phyloP scores from a whole-genome alignment of 1,140 invertebrate genomes.

The Sweltsa coloradensis region DNA sequence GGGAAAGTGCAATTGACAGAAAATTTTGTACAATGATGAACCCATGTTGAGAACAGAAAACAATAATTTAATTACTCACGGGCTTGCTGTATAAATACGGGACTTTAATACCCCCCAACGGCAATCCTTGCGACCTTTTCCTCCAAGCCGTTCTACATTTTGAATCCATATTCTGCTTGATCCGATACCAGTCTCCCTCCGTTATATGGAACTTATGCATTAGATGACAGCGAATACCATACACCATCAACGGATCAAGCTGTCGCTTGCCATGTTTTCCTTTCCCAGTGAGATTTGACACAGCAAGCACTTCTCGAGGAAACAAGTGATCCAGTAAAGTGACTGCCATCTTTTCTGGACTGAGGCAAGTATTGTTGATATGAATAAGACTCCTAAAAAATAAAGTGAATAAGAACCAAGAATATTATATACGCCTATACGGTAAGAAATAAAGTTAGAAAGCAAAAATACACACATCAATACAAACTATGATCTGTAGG shows the following conservation, averaged over 20 bases:
- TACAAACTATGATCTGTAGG: too few species aligned
- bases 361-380: conserved; percentile 38
- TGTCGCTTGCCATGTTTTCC: conserved; percentile 41
- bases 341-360: conserved; percentile 41
- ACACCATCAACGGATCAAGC: conserved; percentile 38
- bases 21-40: background rate
- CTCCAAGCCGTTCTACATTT: conserved; percentile 39
- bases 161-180: conserved; percentile 42
- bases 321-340: conserved; percentile 40
- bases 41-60: background rate
- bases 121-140: conserved; percentile 21
- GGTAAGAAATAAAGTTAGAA: background rate
- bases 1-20: background rate
- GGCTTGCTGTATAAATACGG: background rate
- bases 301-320: conserved; percentile 36
- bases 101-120: conserved; percentile 19
- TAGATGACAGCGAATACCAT: conserved; percentile 39
- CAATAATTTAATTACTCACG: background rate
- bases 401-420: conserved; percentile 5
- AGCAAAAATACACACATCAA: too few species aligned
- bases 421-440: background rate
- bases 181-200: conserved; percentile 39
- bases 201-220: conserved; percentile 36
- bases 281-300: conserved; percentile 39
- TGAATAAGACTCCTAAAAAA: conserved; percentile 36